Base-by-base conservation (phyloP, 2,888 invertebrate species). In the Argynnis bischoffii region DNA sequence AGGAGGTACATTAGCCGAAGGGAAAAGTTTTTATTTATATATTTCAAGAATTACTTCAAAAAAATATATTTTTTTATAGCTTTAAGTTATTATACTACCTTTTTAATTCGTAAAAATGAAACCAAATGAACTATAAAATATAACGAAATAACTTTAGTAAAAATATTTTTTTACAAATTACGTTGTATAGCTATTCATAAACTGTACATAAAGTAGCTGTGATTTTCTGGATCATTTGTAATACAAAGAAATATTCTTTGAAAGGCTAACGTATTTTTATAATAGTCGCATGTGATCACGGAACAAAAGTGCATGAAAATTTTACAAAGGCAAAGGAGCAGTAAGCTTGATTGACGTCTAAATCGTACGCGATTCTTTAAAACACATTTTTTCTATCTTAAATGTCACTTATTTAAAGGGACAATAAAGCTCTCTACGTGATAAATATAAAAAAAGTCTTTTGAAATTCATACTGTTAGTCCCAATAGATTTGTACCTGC, bases 211-310 rank as follows among this genome's bases (percentile, higher is more conserved):
- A 77, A 83, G 86, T 81, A 82, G 83, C 79, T 75, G 79, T 83
- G 80, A 89, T 88, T 89, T 87, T 80, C 84, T 81, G 85, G 83
- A 79, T 81, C 83, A 86, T 88, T 89, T 84, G 77, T 69, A 68
- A 68, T 73, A 87, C 81, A 88, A 86, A 72, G 67, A 65, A 75
- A 74, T 50, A 8, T 18, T 69, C 79, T 81, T 79, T 79, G 66
- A 72, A 77, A 76, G 75, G 75, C 75, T 74, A 75, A 72, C 75
- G 72, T 77, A 76, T 72, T 77, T 77, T 56, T 31, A 75, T 77
- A 79, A 78, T 76, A 74, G 74, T 77, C 75, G 75, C 80, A 74
- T 74, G 79, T 74, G 75, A 72, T 71, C 72, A 63, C 48, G 55
- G 69, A 77, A 88, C 82, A 85, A 85, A 83, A 78, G 74, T 75